Conservation (phyloP, 2,797 vertebrate genomes). For the Psittacula echo region DNA sequence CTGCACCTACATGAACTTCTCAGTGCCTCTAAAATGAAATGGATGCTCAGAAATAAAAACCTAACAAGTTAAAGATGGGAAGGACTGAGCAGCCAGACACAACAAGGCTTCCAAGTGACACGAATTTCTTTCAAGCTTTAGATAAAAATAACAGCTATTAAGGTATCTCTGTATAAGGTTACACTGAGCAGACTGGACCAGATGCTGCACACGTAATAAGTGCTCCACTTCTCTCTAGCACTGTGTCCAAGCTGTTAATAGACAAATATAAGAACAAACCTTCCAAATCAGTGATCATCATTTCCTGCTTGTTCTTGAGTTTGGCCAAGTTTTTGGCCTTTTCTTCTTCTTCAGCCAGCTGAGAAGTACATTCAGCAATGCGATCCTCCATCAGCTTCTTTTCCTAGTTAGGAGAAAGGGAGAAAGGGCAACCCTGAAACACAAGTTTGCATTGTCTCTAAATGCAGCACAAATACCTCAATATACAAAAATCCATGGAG, state of each 20-base stretch:
- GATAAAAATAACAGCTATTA: not conserved
- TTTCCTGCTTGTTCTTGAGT: conserved; percentile 97
- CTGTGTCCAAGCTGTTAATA: not conserved
- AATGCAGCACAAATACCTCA: not conserved
- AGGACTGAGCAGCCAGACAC: not conserved
- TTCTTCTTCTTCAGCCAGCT: conserved; percentile 96
- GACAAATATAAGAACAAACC: conserved; percentile 77
- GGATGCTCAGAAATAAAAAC: not conserved
- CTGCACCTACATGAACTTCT: not conserved
- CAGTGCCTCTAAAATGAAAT: not conserved
- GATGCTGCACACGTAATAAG: not conserved
- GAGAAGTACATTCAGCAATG: conserved; percentile 90
- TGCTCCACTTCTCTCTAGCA: not conserved
- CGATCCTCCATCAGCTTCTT: conserved; percentile 95
- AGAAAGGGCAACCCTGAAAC: not conserved
- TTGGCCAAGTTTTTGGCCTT: conserved; percentile 97
- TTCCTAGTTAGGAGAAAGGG: conserved; percentile 79
- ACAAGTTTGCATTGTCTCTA: not conserved
- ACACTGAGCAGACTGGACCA: not conserved
- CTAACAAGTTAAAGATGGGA: not conserved
- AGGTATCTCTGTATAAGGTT: not conserved
- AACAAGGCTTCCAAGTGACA: not conserved
- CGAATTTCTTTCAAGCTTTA: not conserved
- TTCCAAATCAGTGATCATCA: conserved; percentile 98
- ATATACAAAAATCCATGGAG: not conserved